These are phyloP conservation scores for Tinamus major DNA, from an alignment of 2,797 vertebrate species.

Conservation along the genomic window DNA sequence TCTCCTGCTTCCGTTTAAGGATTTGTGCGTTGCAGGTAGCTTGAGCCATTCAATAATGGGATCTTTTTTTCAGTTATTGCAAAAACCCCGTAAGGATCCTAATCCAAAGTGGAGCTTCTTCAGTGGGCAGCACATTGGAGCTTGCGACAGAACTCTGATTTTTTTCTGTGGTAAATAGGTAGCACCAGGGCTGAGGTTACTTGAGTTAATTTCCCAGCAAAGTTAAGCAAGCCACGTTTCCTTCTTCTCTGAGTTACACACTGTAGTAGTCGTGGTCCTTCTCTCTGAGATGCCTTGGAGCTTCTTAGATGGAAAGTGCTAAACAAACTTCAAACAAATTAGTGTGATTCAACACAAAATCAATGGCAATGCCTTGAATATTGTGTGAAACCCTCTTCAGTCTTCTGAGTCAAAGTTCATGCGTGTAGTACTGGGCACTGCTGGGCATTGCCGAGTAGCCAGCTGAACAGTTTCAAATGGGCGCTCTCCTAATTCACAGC, in stretches of 20 bases:
- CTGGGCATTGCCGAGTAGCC: not conserved
- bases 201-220: not conserved
- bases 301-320: not conserved
- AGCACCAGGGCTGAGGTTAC: not conserved
- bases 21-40: not conserved
- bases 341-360: not conserved
- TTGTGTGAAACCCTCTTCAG: not conserved
- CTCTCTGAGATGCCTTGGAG: not conserved
- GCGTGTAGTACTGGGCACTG: not conserved
- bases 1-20: not conserved
- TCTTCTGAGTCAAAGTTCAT: not conserved
- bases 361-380: not conserved
- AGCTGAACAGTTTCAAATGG: not conserved
- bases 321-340: not conserved
- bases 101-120: accelerated
- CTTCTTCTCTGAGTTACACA: not conserved
- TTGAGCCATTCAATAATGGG: not conserved
- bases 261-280: not conserved
- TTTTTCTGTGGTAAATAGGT: not conserved
- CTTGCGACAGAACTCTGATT: not conserved
- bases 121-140: not conserved
- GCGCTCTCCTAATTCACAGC: not conserved
- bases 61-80: not conserved
- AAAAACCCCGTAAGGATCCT: not conserved
- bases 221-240: not conserved